Evolutionary conservation across 2,888 invertebrate species (phyloP), one percentile per base, ranked within the genome.

Genomic region (Drosophila crucigera): DNA sequence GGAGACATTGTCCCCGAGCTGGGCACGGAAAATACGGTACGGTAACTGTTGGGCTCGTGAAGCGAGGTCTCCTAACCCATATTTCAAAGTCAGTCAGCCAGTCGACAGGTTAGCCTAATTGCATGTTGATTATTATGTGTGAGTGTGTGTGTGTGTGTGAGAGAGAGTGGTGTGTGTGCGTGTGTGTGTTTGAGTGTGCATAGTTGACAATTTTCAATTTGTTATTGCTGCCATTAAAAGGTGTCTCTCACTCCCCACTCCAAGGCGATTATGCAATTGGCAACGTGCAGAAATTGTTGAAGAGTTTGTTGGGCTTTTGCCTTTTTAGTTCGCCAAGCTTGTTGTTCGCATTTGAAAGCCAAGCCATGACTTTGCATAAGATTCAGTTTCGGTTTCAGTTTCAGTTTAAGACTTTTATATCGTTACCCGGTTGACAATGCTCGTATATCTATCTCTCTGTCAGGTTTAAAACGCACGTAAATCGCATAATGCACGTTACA

Each of bases 331-430:
- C 73, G 72, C 50, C 71, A 65, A 71, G 80, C 72, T 72, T 74
- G 79, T 68, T 76, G 74, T 59, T 63, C 83, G 58, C 75, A 68
- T 78, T 81, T 72, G 77, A 78, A 77, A 82, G 89, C 73, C 78
- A 70, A 78, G 70, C 87, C 89, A 88, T 87, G 87, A 87, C 87
- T 87, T 88, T 90, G 87, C 90, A 87, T 90, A 90, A 90, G 87
- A 89, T 82, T 70, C 75, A 80, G 68, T 78, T 82, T 75, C 78
- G 41, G 52, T 69, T 59, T 64, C 31, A n/a, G 62, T 65, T 65
- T 39, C 41, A 16, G 41, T 75, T 76, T 78, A 58, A 54, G 61
- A 59, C 43, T 62, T 55, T 66, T 64, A 53, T 59, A 63, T 68
- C 58, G 71, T 69, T 83, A 71, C 62, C 52, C 58, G 25, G 66